Base-by-base conservation (phyloP, 1,140 invertebrate species). In the Meteorus sp. region DNA sequence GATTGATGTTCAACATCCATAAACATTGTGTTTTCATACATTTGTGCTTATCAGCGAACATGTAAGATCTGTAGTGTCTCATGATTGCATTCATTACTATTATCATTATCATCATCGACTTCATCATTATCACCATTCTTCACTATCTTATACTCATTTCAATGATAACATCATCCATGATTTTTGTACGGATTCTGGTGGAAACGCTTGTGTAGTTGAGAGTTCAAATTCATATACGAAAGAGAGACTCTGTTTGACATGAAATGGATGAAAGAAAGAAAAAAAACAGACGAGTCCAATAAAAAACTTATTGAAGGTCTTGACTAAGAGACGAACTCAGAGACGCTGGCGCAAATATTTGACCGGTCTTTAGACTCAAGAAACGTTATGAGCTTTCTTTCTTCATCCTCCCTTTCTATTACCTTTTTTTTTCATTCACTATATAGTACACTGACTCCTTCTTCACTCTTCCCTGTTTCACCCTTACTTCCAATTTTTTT, bases 231-330 rank as follows among this genome's bases (percentile, higher is more conserved):
- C n/a, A n/a, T n/a, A n/a, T n/a, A n/a, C n/a, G n/a, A n/a, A n/a
- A 41, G 19, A 3, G 37, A 17, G 37, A 41, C 11, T 5, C n/a
- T n/a, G 37, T 41, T 17, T 17, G 37, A 41, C 37, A 15, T 3
- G 3, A 50, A 31, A 50, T 31, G 13, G 3, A 31, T 50, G 47
- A 25, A 31, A 13, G 13, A 8, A 11, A 17, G 31, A 22, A 60
- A 55, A 60, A 60, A 41, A 60, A 60, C 47, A 51, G 47, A 41
- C 37, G 48, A 54, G 27, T 60, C 45, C 58, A 60, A 60, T 60
- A 51, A 60, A 59, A 55, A 60, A 60, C 58, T 60, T 60, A 55
- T 60, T 60, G 55, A 54, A 55, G 37, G 51, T 43, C 35, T 60
- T 23, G 19, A 29, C 3, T 7, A 11, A 31, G 6, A 17, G 29